Percentiles rank a stretch among this genome's conserved stretches.
These are phyloP conservation scores for Chelonoidis abingdonii DNA, from an alignment of 2,113 vertebrate species.

Conservation along the genomic window DNA sequence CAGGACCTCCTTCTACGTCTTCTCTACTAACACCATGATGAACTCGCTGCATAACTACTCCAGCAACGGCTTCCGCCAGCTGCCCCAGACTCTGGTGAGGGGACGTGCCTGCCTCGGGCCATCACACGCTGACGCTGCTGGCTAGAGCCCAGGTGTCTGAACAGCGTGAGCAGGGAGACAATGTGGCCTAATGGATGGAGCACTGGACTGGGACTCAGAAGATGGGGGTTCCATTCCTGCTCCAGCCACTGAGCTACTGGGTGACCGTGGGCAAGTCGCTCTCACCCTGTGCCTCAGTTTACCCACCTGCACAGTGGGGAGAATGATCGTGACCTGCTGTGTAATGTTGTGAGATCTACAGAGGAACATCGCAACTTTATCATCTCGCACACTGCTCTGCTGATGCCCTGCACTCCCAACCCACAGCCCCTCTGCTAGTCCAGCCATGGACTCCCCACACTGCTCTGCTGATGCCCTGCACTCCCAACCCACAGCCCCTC, in stretches of 20 bases:
- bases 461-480: background rate
- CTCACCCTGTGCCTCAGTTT: background rate
- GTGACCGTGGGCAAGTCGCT: background rate
- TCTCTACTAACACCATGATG: slow-evolving; percentile 85
- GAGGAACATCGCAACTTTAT: background rate
- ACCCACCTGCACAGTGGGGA: background rate
- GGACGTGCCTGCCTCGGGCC: no score
- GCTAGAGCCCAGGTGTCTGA: background rate
- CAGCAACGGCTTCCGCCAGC: slow-evolving; percentile 54
- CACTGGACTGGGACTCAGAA: background rate
- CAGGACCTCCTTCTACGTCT: slow-evolving; percentile 84
- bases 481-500: background rate
- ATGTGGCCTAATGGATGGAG: background rate
- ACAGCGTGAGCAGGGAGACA: background rate
- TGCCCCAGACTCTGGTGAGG: slow-evolving; percentile 70
- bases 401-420: background rate
- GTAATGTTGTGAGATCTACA: background rate
- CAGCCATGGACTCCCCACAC: background rate
- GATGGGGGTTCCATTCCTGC: background rate
- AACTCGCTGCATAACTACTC: slow-evolving; percentile 81
- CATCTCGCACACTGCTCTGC: background rate
- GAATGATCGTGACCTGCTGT: background rate
- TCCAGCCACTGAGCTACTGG: background rate
- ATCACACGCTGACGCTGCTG: background rate
- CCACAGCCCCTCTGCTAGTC: background rate